Base-by-base conservation (phyloP, 1,140 invertebrate species). In the Saxidomus purpurata region DNA sequence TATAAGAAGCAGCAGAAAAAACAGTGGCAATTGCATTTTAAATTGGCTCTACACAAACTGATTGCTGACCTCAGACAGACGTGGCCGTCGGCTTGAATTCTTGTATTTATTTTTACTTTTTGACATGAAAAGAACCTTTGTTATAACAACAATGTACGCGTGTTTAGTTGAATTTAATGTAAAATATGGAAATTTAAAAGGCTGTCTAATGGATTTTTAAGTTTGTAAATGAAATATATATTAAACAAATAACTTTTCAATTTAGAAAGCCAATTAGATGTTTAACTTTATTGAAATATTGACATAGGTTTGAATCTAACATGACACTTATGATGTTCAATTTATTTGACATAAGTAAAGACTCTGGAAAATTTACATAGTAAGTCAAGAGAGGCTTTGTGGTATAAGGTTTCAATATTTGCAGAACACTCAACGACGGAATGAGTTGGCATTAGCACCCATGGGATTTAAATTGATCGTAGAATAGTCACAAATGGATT, bases 401-500 rank as follows among this genome's bases (percentile, higher is more conserved):
- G 36, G 15, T 71, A 71, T 71, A 71, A 71, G 38, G 15, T 36
- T 71, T 40, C 34, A 71, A 71, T 71, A 28, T 71, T 71, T 71
- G 36, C 34, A 4, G 34, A 71, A 40, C 67, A 71, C 67, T 71
- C 67, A 63, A 19, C 36, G 34, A 15, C 2, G 36, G 28, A 17
- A 38, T 19, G 38, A 38, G 15, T 71, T 71, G 13, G 22, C 34
- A 71, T 71, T 71, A 71, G 67, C 67, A 40, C 67, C 17, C 36
- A 28, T 71, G 17, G 11, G 67, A 71, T 38, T 71, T 38, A 15
- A 38, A 71, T 36, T 71, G 67, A 36, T 19, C 38, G 9, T 40
- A 38, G 31, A 6, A 36, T 4, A 38, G 36, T 22, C 34, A 71
- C 59, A 28, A 63, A 63, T 63, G 59, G 59, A 63, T 63, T 63